Evolutionary conservation across 1,140 invertebrate genomes (phyloP).

Genomic region (Pogonus chalceus): DNA sequence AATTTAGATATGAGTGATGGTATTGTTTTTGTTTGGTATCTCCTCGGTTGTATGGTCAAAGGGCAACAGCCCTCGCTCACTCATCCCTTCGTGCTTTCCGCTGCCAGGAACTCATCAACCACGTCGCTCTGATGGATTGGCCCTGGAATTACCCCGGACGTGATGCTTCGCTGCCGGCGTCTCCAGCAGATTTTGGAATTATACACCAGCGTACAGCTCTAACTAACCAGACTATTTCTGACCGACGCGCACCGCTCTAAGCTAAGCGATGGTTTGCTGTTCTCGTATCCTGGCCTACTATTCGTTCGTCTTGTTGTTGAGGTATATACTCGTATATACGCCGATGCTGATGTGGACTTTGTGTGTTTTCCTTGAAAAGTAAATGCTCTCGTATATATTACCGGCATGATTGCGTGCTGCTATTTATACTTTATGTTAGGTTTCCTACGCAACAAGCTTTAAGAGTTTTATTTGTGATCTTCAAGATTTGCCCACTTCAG

Average conservation of each 20-base stretch:
- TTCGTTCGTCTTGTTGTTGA: no score
- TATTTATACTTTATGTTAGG: no score
- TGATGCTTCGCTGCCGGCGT: slow-evolving; percentile 1
- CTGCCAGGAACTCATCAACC: slow-evolving; percentile 1
- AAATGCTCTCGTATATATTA: background rate
- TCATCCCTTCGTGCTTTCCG: no score
- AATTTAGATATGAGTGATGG: no score
- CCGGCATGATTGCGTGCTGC: no score
- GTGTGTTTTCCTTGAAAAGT: background rate
- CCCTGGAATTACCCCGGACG: background rate
- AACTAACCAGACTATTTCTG: background rate
- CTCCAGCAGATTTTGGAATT: background rate
- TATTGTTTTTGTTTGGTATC: background rate
- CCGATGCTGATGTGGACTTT: background rate
- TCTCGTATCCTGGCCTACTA: no score
- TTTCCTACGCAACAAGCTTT: no score
- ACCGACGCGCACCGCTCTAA: background rate
- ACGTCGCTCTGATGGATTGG: slow-evolving; percentile 5
- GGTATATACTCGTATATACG: background rate
- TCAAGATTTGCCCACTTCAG: no score
- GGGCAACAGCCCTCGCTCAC: no score
- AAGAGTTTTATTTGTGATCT: no score
- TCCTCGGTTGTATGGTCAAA: background rate
- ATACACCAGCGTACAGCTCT: background rate
- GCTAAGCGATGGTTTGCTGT: no score